Percentiles rank a stretch among this genome's conserved stretches.
Conservation (phyloP, 2,797 vertebrate genomes). For the Trachops cirrhosus region DNA sequence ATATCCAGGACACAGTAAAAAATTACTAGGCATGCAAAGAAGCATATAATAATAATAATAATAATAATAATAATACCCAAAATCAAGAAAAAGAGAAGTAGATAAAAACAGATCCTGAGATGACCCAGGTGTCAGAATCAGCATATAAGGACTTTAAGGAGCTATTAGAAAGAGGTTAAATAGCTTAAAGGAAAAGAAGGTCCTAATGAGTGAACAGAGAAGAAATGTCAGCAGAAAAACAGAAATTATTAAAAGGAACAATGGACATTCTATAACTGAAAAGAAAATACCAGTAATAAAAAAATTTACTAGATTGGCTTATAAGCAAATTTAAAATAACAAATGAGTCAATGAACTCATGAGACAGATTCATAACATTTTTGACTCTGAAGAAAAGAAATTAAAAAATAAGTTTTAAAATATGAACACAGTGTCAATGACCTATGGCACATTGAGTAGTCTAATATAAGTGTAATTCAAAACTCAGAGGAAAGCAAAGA, state of each 20-base stretch:
- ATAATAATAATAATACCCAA: not conserved
- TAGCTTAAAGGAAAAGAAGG: constrained; percentile 18
- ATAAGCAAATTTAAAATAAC: not conserved
- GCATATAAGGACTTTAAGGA: not conserved
- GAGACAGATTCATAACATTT: not conserved
- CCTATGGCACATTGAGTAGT: not conserved
- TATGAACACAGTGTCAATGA: not conserved
- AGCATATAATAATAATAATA: not conserved
- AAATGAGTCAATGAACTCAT: not conserved
- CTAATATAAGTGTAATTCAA: not conserved
- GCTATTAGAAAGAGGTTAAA: not conserved
- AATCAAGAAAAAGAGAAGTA: not conserved
- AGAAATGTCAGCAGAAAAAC: not conserved
- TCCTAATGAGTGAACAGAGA: not conserved
- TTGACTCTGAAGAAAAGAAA: not conserved
- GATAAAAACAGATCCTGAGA: not conserved
- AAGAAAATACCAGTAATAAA: not conserved
- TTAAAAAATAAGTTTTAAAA: not conserved
- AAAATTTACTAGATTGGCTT: not conserved
- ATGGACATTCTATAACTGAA: not conserved
- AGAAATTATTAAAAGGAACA: not conserved
- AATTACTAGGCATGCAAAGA: not conserved
- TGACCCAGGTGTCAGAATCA: not conserved
- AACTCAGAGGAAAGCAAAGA: not conserved
- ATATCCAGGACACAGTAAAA: not conserved